Evolutionary conservation across 2,113 vertebrate genomes (phyloP).

Genomic region (Scytalopus superciliaris): DNA sequence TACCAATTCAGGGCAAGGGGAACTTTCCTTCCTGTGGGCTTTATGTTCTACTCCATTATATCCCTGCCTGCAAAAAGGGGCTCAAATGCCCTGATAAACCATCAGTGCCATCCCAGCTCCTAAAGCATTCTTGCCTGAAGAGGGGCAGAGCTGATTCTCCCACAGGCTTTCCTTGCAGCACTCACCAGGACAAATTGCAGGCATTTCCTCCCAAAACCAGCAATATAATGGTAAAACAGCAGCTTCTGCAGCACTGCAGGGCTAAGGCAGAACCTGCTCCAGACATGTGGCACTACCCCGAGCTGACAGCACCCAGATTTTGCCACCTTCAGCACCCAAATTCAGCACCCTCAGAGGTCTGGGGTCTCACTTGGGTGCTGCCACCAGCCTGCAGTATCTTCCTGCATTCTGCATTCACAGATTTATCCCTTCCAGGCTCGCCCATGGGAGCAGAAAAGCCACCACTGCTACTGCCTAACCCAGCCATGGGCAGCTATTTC

Average conservation of each 20-base stretch:
- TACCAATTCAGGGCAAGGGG: neutral
- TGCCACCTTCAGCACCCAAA: neutral
- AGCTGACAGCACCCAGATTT: neutral
- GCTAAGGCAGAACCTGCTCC: neutral
- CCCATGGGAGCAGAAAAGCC: neutral
- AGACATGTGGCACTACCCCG: fast-evolving
- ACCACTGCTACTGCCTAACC: neutral
- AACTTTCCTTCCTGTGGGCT: fast-evolving
- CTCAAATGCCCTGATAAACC: neutral
- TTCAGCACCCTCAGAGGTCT: neutral
- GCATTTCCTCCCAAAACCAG: neutral
- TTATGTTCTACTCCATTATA: neutral
- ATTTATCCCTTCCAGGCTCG: neutral
- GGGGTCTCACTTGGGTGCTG: neutral
- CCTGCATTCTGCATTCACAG: neutral
- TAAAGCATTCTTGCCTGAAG: neutral
- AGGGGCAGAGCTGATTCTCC: neutral
- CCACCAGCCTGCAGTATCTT: neutral
- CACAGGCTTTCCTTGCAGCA: neutral
- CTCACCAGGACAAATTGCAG: fast-evolving
- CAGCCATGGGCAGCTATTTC: neutral
- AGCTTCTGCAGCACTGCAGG: neutral
- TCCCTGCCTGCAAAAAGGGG: neutral
- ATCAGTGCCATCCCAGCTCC: neutral
- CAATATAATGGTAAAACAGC: neutral